Evolutionary conservation across 2,797 vertebrate species (phyloP), one percentile per base, ranked within the genome.

Genomic region (Alauda arvensis): DNA sequence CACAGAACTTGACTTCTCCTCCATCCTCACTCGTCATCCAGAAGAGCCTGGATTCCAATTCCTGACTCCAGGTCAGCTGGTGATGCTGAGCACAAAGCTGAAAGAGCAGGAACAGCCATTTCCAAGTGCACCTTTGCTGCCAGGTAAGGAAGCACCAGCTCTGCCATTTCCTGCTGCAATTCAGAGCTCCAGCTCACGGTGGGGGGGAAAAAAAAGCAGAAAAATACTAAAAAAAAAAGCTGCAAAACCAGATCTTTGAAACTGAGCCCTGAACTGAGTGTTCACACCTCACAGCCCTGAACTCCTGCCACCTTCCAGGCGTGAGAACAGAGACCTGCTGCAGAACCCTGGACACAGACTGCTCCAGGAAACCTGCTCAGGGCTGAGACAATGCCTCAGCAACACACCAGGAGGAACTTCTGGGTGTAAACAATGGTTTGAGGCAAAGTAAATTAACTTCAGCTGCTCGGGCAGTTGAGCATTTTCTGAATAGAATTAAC

Each of bases 361-460:
- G 19, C 42, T 37, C 29, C 86, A 88, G 87, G 87, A 90, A 88
- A 85, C 84, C 74, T 34, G 66, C 67, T 46, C 14, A n/a, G 0
- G 69, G 5, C 46, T 16, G 1, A 67, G 71, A 83, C 89, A 92
- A 83, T 51, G 77, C 76, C 60, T 48, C 21, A 87, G 86, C 81
- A 46, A 40, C 67, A 39, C 87, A 81, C 74, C 15, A 61, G 57
- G 25, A 94, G 79, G 91, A 93, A 88, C 92, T 78, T 17, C 12
- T 14, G 91, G 91, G 86, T 94, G 90, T 57, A 94, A 92, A 90
- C 86, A 95, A 46, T 62, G 68, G 53, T 69, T 87, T 76, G 29
- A 83, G 65, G 87, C 79, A 63, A 91, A 74, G 82, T 43, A 91
- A 90, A 91, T 93, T 81, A 92, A 91, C 90, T 92, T 90, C 88